Evolutionary conservation across 2,113 vertebrate species (phyloP), one percentile per base, ranked within the genome.

Genomic region (Dasypus novemcinctus): DNA sequence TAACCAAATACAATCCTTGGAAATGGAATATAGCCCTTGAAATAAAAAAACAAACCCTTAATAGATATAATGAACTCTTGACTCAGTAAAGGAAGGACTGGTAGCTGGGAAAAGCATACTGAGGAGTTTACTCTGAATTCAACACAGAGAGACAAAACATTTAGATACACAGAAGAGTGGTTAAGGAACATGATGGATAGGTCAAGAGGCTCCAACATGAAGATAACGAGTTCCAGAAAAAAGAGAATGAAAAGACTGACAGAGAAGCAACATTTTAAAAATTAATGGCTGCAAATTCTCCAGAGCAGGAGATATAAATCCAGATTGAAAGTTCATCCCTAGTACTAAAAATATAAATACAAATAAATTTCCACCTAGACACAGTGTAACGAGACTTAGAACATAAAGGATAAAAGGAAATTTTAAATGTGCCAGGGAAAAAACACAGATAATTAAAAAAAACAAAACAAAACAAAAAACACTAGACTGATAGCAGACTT

Each of bases 311-410:
- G 74, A 61, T 27, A 2, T 15, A 91, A 78, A 17, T 88, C 31
- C 23, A 81, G 29, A 79, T 33, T 36, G 41, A 33, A 87, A 93
- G 38, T 91, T 89, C 36, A 63, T 23, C 54, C n/a, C 69, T 92
- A 33, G 52, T 64, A 61, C 33, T n/a, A 69, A 79, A 95, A 79
- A 36, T 41, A 86, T 64, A 93, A 96, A 90, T 66, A 87, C 78
- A 92, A 96, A 83, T 68, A 90, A 76, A 80, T 54, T 8, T 33
- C 15, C 9, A 46, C 8, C 49, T 63, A 76, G 27, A 31, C 93
- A 71, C 41, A 81, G 9, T 94, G 46, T 86, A 82, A 74, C 68
- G 36, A 79, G 23, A 94, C 38, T 89, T 82, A 85, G 18, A 88
- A 76, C 7, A 41, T 49, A 68, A 88, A 91, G 68, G 46, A 43